Base-by-base conservation (phyloP, 2,797 vertebrate species). In the Molossus alvarezi region DNA sequence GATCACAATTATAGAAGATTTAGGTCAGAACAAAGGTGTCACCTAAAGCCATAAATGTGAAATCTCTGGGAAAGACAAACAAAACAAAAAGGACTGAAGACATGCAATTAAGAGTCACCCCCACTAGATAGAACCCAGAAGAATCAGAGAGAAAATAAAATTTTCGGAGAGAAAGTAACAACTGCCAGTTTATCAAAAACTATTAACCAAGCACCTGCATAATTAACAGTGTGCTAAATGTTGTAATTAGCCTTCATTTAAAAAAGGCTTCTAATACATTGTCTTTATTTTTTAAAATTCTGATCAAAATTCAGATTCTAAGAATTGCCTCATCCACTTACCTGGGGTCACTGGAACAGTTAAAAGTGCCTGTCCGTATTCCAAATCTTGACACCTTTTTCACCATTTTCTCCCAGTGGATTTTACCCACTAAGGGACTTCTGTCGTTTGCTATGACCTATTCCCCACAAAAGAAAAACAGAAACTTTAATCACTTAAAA, bases 361-460 rank as follows among this genome's bases (percentile, higher is more conserved):
- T 99, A 91, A 99, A 99, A 88, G 99, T 99, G 97, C 99, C 99
- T 10, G 99, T 99, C 94, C 99, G 99, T 98, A 99, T 99, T 95
- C 99, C 99, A 92, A 99, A 99, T 98, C 99, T 99, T 55, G 99
- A 99, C 8, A 99, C 99, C 97, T 99, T 99, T 98, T 99, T 99
- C 77, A 99, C 99, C 99, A 99, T 99, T 98, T 99, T 99, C 92
- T 99, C 99, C 99, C 99, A 99, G 98, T 99, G 99, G 91, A 99
- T 98, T 98, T 98, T 99, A 97, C 99, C 99, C 95, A 99, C 98
- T 95, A 99, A 98, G 21, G 99, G 99, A 92, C 99, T 99, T 96
- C 99, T 98, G 98, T 99, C 98, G 5, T 99, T 99, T 77, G 99
- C 99, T 87, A 99, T 99, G 69, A 99, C 99, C 99, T 99, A 80